Base-by-base conservation (phyloP, 2,888 invertebrate genomes). In the Sarcophaga caerulescens region DNA sequence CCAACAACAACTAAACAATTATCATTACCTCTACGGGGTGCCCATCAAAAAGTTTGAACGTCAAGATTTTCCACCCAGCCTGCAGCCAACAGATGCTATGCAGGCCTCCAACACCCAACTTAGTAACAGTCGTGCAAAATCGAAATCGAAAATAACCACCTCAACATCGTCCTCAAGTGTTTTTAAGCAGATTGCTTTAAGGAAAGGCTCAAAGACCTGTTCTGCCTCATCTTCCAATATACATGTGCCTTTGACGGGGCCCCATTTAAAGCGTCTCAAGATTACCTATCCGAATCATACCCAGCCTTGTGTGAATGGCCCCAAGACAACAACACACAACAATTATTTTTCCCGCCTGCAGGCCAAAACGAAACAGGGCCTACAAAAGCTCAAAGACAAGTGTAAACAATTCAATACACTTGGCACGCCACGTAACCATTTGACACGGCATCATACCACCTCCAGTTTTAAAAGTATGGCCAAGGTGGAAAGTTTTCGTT, bases 281-380 rank as follows among this genome's bases (percentile, higher is more conserved):
- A 92, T 93, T 4, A 91, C 89, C 78, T 93, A 93, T 87, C 93
- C 93, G 23, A 92, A 93, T 85, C 90, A 92, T 47, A 93, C 93
- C 0, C 92, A 91, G 63, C 91, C 90, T 70, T 90, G 45, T 35
- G 19, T 89, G 21, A 89, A 44, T 88, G 8, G 88, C 88, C 4
- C 80, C 85, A 1, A 68, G 21, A 68, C 77, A 4, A 68, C 77
- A 4, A 65, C 75, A 8, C 63, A 78, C 79, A 52, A 66, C 8
- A 88, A 88, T 60, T 93, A 93, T 79, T 93, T 93, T 47, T 92
- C 93, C 80, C 92, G 92, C 12, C 82, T 93, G 79, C 93, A 93
- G 85, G 89, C 92, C 19, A 93, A 93, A 88, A 93, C 93, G 0
- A 90, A 90, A 0, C 92, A 91, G 78, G 91, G 93, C 21, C 88